Percentiles rank a stretch among this genome's conserved stretches.
Evolutionary conservation across 2,113 vertebrate genomes (phyloP).

Genomic region (Edolisoma coerulescens): DNA sequence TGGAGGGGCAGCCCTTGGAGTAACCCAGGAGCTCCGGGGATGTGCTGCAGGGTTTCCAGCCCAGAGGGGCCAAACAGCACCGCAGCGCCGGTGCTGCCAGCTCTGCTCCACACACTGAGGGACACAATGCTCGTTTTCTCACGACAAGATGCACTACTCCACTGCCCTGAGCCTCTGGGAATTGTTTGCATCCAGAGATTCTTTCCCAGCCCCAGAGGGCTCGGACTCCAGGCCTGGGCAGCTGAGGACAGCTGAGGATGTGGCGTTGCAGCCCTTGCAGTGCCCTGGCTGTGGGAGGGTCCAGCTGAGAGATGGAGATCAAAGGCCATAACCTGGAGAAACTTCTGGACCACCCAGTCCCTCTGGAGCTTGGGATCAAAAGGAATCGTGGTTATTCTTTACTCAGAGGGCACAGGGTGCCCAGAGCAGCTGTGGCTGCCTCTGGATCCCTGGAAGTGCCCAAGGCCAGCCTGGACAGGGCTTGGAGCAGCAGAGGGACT

Average conservation of each 20-base stretch:
- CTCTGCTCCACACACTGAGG: accelerated
- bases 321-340: not conserved
- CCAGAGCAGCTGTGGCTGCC: not conserved
- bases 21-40: not conserved
- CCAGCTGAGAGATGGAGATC: not conserved
- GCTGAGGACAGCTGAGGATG: not conserved
- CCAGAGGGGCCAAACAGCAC: accelerated
- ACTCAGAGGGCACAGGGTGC: not conserved
- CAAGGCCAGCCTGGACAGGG: accelerated
- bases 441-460: not conserved
- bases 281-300: not conserved
- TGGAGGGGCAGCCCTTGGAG: not conserved
- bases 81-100: not conserved
- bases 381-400: not conserved
- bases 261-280: not conserved
- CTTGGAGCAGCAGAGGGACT: not conserved
- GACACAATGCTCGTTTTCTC: not conserved
- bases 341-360: not conserved
- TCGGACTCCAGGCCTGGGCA: not conserved
- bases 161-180: not conserved
- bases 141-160: too few species aligned
- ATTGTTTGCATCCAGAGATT: not conserved
- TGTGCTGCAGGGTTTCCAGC: not conserved
- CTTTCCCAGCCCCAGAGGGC: not conserved
- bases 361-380: not conserved